Base-by-base conservation (phyloP, 1,140 invertebrate species). In the Drosophila ananassae region DNA sequence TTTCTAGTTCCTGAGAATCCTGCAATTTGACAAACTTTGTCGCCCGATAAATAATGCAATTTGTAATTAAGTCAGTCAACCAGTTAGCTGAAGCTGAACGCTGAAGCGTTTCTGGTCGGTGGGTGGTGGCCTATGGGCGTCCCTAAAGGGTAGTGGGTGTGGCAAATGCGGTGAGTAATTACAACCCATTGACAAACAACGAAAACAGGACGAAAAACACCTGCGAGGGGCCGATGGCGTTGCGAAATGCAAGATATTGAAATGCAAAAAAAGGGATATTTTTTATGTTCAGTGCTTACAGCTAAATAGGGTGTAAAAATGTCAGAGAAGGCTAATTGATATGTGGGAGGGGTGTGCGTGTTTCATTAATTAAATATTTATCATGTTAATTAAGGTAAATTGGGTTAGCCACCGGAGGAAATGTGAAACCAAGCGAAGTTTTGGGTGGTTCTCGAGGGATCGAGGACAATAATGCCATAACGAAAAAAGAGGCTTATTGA, bases 21-120 rank as follows among this genome's bases (percentile, higher is more conserved):
- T 81, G 64, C 76, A 89, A 84, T 87, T 87, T 87, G 83, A 87
- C 84, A 84, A 87, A 87, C 83, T 87, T 83, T 87, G 79, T 69
- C 77, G 84, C 71, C 78, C 60, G 83, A 79, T 87, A 89, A 87
- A 87, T 87, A 87, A 87, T 87, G 83, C 84, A 87, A 89, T 83
- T 87, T 89, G 83, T 89, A 89, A 89, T 87, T 89, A 87, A 87
- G 82, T 83, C 83, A 87, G 79, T 87, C 81, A 85, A 57, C 73
- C 82, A 77, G 73, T 54, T 21, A 48, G 68, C 37, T n/a, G 10
- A 37, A 37, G 34, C 34, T 12, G 34, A 12, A n/a, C 17, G 9
- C 32, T 32, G 9, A 32, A 32, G 34, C 34, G 10, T 37, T 37
- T 37, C 34, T 32, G 21, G 30, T 24, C 10, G 55, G 4, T 32